Base-by-base conservation (phyloP, 1,140 invertebrate species). In the Cotesia chilonis region DNA sequence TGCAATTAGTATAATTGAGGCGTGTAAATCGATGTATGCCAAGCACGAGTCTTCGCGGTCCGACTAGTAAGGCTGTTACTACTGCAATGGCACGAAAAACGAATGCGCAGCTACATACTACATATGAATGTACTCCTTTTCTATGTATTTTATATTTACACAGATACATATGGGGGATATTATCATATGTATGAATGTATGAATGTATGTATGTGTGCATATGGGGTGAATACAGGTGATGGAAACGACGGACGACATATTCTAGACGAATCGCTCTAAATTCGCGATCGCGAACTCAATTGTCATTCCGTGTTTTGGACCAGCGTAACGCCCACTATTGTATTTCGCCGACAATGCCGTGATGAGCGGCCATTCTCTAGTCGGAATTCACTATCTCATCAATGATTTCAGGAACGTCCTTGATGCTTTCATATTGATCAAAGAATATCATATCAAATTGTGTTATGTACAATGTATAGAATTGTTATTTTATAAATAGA, bases 311-410 rank as follows among this genome's bases (percentile, higher is more conserved):
- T 74, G 70, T 79, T 79, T 77, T 77, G 71, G 72, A 67, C 65
- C 70, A 67, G 57, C 61, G 57, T 7, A 12, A 57, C 72, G 51
- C 68, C 61, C 37, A 60, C 77, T 60, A 80, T 79, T 79, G 77
- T 80, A 72, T 70, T 47, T 68, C 35, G 35, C 55, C 74, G 74
- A 79, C 78, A 81, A 81, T 79, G 51, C 74, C 71, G 75, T 78
- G 78, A 79, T 79, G 79, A 81, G 76, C 74, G 37, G 55, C 70
- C 52, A 71, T 71, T 71, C 70, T 66, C 61, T 38, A 5, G n/a
- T 17, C 17, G 54, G 17, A 55, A 14, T 55, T 55, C 54, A 55
- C 17, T 55, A 14, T n/a, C 54, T 55, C 64, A 66, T 71, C 70
- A 55, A 71, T 71, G 41, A 54, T 64, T 71, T 71, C 61, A 71